A percentile compares a stretch with the other conserved stretches of the same genome.
Conservation (phyloP, 2,888 invertebrate genomes). For the Drosophila subsilvestris region DNA sequence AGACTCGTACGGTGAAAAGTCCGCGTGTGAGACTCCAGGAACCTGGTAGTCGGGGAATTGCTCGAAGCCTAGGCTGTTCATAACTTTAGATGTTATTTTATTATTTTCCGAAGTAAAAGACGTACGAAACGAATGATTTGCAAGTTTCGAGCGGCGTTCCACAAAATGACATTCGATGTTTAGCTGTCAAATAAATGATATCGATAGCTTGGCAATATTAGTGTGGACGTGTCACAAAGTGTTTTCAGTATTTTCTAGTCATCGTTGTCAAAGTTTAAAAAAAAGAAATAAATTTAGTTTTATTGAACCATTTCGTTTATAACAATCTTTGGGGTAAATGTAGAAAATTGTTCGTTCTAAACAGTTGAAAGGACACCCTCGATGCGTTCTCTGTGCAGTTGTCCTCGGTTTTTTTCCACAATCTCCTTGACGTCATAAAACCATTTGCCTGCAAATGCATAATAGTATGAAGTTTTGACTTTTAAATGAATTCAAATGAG, state of each 20-base stretch:
- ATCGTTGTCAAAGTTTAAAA: neutral
- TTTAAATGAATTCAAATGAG: neutral
- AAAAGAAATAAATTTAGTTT: slow-evolving; percentile 6
- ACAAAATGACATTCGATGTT: slow-evolving; percentile 65
- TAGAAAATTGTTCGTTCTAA: slow-evolving; percentile 24
- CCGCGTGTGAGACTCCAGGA: slow-evolving; percentile 84
- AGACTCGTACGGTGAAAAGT: slow-evolving; percentile 89
- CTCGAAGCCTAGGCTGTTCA: slow-evolving; percentile 71
- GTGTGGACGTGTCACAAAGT: neutral
- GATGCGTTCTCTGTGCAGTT: slow-evolving; percentile 76
- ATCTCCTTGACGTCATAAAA: slow-evolving; percentile 89
- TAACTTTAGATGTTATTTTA: slow-evolving; percentile 42
- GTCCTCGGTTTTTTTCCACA: slow-evolving; percentile 79
- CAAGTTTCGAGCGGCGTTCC: slow-evolving; percentile 66
- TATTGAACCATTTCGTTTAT: slow-evolving; percentile 20
- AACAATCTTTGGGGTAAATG: slow-evolving; percentile 56
- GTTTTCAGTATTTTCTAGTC: neutral
- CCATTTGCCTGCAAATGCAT: slow-evolving; percentile 85
- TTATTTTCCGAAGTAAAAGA: slow-evolving; percentile 34
- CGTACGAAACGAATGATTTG: slow-evolving; percentile 68
- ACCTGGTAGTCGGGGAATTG: slow-evolving; percentile 83
- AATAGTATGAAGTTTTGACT: neutral
- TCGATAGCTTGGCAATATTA: slow-evolving; percentile 3
- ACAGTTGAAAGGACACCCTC: slow-evolving; percentile 62
- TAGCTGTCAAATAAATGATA: slow-evolving; percentile 14